A percentile compares a stretch with the other conserved stretches of the same genome.
These are phyloP conservation scores for Oreotrochilus melanogaster DNA, from an alignment of 2,113 vertebrate species.

Conservation along the genomic window DNA sequence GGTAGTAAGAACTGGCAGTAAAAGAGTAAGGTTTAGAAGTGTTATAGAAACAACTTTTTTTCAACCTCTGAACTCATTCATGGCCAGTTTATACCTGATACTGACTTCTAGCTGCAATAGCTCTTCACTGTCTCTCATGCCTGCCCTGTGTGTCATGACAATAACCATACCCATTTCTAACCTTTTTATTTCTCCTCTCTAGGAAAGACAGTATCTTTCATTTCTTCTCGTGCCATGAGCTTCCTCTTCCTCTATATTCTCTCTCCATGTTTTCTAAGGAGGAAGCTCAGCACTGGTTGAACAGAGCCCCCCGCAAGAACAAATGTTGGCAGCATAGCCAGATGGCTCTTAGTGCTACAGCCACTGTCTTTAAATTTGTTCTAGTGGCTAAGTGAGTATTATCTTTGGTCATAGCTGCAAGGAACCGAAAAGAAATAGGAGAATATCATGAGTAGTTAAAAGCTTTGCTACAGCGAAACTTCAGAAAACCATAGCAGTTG, in stretches of 20 bases:
- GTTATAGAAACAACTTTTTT: not conserved
- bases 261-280: not conserved
- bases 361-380: not conserved
- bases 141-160: not conserved
- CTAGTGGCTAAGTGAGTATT: not conserved
- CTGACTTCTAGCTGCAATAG: not conserved
- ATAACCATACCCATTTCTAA: not conserved
- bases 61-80: not conserved
- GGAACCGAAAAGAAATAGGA: not conserved
- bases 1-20: not conserved
- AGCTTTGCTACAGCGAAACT: not conserved
- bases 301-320: not conserved
- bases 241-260: not conserved
- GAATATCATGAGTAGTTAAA: not conserved
- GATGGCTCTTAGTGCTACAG: not conserved
- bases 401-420: not conserved
- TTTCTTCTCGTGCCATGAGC: not conserved
- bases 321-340: rapidly evolving
- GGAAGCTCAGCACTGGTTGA: not conserved
- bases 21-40: not conserved
- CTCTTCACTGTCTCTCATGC: not conserved
- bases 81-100: not conserved
- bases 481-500: not conserved
- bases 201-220: not conserved
- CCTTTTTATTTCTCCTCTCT: not conserved